phyloP scores from a whole-genome alignment of 2,888 invertebrate genomes.

The Diaperis boleti region DNA sequence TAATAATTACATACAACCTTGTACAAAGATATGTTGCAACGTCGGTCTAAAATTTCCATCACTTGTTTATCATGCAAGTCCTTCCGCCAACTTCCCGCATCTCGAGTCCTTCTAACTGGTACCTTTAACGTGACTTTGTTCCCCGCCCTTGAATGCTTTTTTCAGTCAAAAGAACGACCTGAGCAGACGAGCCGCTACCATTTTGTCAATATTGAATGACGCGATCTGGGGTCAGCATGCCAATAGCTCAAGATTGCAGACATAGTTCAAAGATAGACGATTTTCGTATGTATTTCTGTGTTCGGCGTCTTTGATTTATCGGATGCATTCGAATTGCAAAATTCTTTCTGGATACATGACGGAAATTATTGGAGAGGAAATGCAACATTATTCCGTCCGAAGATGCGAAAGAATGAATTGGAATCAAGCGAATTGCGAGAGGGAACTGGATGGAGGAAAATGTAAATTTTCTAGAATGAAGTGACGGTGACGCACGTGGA shows the following conservation, averaged over 20 bases:
- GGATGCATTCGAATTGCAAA: constrained; percentile 5
- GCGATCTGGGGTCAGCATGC: constrained; percentile 26
- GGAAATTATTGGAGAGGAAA: constrained; percentile 11
- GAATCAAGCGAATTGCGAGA: neutral
- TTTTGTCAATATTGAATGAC: constrained; percentile 34
- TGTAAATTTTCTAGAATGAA: too few relatives aligned
- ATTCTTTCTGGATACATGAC: constrained; percentile 11
- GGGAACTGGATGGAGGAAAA: neutral
- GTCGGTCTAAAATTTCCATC: too few relatives aligned
- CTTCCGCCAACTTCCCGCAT: too few relatives aligned
- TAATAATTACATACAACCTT: too few relatives aligned
- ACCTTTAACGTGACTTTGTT: too few relatives aligned
- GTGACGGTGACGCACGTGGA: too few relatives aligned
- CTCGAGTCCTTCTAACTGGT: too few relatives aligned
- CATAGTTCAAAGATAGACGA: constrained; percentile 24
- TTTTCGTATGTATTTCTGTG: constrained; percentile 13
- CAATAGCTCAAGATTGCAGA: constrained; percentile 24
- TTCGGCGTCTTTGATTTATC: constrained; percentile 23
- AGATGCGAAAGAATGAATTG: neutral
- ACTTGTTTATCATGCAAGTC: too few relatives aligned
- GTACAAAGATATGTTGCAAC: too few relatives aligned
- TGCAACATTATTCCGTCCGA: neutral
- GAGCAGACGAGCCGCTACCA: constrained; percentile 2
- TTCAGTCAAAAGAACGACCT: neutral
- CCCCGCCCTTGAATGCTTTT: too few relatives aligned